phyloP scores from a whole-genome alignment of 2,888 invertebrate species.

The Cephus nigrinus region DNA sequence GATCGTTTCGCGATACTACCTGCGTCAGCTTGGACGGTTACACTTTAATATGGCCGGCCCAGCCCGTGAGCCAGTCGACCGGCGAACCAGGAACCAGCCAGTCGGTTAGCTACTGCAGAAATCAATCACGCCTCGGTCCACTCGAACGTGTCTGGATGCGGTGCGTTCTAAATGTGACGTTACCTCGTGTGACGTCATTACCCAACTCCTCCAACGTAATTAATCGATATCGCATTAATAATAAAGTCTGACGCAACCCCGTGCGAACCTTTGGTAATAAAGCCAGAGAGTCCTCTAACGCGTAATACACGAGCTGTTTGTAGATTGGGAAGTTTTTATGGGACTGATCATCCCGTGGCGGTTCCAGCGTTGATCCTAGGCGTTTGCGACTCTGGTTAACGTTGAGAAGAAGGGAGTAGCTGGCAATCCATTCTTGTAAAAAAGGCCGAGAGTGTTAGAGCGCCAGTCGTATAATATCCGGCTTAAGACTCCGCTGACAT shows the following conservation, averaged over 20 bases:
- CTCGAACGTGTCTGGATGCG: neutral
- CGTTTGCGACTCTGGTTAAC: too few species aligned
- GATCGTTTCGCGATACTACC: neutral
- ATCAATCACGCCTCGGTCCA: neutral
- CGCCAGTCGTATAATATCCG: slow-evolving; percentile 1
- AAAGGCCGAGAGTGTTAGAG: neutral
- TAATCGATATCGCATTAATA: neutral
- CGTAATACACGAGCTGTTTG: neutral
- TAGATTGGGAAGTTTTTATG: neutral
- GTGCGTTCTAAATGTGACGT: neutral
- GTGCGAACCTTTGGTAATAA: too few species aligned
- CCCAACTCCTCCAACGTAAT: neutral
- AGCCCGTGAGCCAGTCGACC: neutral
- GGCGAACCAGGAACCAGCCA: neutral
- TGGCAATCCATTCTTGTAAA: neutral
- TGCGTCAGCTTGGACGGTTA: slow-evolving; percentile 5
- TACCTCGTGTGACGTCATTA: neutral
- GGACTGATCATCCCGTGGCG: neutral
- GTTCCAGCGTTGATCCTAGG: too few species aligned
- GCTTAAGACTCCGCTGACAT: slow-evolving; percentile 5
- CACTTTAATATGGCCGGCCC: neutral
- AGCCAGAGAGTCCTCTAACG: neutral
- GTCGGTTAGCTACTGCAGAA: slow-evolving; percentile 2
- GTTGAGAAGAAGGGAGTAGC: neutral
- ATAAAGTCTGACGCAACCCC: neutral